Evolutionary conservation across 2,888 invertebrate genomes (phyloP), one percentile per base, ranked within the genome.

Genomic region (Kryphioiulus occultus): DNA sequence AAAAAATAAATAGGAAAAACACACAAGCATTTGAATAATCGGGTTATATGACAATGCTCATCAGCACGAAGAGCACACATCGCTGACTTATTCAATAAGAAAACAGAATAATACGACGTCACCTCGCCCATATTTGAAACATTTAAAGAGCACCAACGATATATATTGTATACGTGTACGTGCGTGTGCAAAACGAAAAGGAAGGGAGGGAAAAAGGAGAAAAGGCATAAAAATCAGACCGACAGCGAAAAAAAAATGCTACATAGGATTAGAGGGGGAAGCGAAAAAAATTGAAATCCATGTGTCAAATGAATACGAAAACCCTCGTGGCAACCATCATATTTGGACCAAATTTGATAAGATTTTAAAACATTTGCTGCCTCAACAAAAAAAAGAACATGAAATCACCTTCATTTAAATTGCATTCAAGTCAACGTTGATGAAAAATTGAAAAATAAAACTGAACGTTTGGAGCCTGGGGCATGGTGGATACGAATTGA

Each of bases 11-110:
- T 78, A 78, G 26, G 30, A 78, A 78, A 44, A 39, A 85, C 42
- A 86, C 53, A 86, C 86, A 86, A 32, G 39, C 44, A 86, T 86
- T 86, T 86, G 86, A 86, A 86, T 86, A 86, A 86, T 86, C 86
- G 53, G 86, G 86, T 86, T 86, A 86, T 22, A 85, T 85, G 85
- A 39, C 85, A 85, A 85, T 85, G 85, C 85, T 85, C 85, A 85
- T 85, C 85, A 85, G 85, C 44, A 42, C 85, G 22, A 44, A 85
- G 85, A 85, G 85, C 85, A 85, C 85, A 85, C 85, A 85, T 85
- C 85, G 44, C 85, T 85, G 85, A 44, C 85, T 85, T 85, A 85
- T 85, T 85, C 42, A 85, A 85, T 85, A 85, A 85, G 85, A 85
- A 85, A 85, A 85, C 85, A 85, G 39, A 85, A 39, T 85, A 85